Evolutionary conservation across 2,113 vertebrate genomes (phyloP), one percentile per base, ranked within the genome.

Genomic region (Gobio gobio): DNA sequence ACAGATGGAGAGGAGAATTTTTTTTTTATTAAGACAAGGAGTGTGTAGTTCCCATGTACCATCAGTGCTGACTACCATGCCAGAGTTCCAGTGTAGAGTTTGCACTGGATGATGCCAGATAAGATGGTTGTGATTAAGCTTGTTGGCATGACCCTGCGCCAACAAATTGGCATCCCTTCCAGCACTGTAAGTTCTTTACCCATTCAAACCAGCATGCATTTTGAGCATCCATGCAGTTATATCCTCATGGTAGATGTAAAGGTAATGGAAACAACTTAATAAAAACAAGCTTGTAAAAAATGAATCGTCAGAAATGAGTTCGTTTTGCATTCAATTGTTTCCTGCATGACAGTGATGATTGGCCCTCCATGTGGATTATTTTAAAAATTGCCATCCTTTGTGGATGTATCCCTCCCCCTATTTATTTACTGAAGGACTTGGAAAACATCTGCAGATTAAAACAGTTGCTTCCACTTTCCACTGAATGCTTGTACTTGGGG

Each of bases 121-220:
- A 81, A 81, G 66, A 70, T 85, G 84, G 77, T 81, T 81, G 78
- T 81, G 84, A 85, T 85, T 85, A 85, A 81, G 84, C 54, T 63
- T 74, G 56, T 74, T 78, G 84, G 84, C 68, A 49, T 73, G 5
- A 59, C 77, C 45, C 74, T 51, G 24, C 36, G 61, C 51, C 76
- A 70, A 66, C 77, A 78, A 24, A 12, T 59, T 68, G 29, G 73
- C 47, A 76, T 76, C 24, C 47, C 47, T 76, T 49, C 18, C 58
- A 70, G 26, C 47, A 70, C 84, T 79, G 24, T 16, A 47, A 79
- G 76, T 79, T 70, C 22, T 68, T 56, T 66, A 51, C 51, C 40
- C 16, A 73, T 54, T 61, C 26, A 33, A 63, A 40, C 5, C n/a
- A 63, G 43, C 26, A 86, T 81, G 43, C 49, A 63, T 36, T 26